Percentiles rank a stretch among this genome's conserved stretches.
These are phyloP conservation scores for Podarcis lilfordi DNA, from an alignment of 2,797 vertebrate genomes.

Conservation along the genomic window DNA sequence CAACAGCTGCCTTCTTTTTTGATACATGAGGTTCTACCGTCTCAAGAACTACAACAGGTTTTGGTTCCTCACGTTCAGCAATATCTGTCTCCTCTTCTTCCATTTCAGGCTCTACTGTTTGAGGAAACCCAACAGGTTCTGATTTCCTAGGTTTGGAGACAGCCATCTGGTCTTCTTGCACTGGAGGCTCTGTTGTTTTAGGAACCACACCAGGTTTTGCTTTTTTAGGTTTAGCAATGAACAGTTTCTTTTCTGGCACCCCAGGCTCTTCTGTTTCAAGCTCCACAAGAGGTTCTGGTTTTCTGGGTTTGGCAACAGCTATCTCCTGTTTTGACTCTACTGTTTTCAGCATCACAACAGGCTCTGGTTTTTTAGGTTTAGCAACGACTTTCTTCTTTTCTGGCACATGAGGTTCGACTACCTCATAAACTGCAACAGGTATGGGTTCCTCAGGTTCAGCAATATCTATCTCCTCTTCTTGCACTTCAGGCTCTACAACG, in stretches of 20 bases:
- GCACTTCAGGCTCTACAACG: background rate
- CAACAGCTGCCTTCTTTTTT: constrained; percentile 23
- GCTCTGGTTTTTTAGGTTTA: background rate
- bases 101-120: background rate
- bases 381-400: constrained; percentile 18
- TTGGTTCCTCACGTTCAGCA: constrained; percentile 68
- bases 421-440: background rate
- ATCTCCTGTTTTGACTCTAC: background rate
- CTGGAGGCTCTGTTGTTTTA: background rate
- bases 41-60: constrained; percentile 7
- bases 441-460: constrained; percentile 68
- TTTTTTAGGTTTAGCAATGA: constrained; percentile 63
- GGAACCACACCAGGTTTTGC: constrained; percentile 25
- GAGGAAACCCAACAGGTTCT: background rate
- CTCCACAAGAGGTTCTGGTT: constrained; percentile 26
- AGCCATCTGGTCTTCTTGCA: constrained; percentile 41
- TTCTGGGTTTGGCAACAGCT: constrained; percentile 66
- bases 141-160: background rate
- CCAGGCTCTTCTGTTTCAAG: background rate
- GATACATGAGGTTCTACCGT: constrained; percentile 10
- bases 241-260: constrained; percentile 66
- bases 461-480: background rate
- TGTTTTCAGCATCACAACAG: background rate
- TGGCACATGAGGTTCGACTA: constrained; percentile 20
- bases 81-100: background rate